These are phyloP conservation scores for Dryas iulia DNA, from an alignment of 1,140 invertebrate genomes.

Conservation along the genomic window DNA sequence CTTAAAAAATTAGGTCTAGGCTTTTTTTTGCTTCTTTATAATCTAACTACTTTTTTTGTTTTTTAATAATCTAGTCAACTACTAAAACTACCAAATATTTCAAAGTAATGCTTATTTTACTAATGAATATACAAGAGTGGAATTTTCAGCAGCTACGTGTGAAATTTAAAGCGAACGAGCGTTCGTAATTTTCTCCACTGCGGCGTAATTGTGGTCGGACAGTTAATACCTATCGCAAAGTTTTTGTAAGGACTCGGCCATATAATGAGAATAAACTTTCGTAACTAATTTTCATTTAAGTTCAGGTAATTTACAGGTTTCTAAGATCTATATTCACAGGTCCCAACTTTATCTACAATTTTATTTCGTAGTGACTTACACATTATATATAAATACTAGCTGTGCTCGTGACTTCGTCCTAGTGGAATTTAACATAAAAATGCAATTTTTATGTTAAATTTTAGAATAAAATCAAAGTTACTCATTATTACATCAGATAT, in stretches of 20 bases:
- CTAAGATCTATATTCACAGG: not conserved
- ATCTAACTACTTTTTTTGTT: not conserved
- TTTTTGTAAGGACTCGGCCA: conserved; percentile 22
- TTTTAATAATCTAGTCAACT: not conserved
- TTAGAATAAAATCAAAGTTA: too few species aligned
- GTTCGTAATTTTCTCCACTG: conserved; percentile 23
- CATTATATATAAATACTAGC: too few species aligned
- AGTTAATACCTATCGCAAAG: conserved; percentile 24
- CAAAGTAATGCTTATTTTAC: conserved; percentile 35
- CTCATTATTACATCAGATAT: too few species aligned
- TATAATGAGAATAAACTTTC: not conserved
- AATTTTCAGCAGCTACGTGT: conserved; percentile 38
- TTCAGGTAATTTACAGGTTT: not conserved
- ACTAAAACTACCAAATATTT: not conserved
- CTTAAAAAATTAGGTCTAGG: too few species aligned
- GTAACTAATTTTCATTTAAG: not conserved
- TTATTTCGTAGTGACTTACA: too few species aligned
- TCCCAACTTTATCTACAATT: too few species aligned
- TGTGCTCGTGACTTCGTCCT: too few species aligned
- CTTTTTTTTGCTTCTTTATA: too few species aligned
- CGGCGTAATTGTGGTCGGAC: conserved; percentile 22
- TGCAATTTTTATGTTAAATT: too few species aligned
- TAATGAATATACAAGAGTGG: conserved; percentile 37
- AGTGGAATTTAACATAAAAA: too few species aligned
- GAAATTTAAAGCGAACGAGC: conserved; percentile 27